These are phyloP conservation scores for Lymantria monacha DNA, from an alignment of 2,888 invertebrate species.

Conservation along the genomic window DNA sequence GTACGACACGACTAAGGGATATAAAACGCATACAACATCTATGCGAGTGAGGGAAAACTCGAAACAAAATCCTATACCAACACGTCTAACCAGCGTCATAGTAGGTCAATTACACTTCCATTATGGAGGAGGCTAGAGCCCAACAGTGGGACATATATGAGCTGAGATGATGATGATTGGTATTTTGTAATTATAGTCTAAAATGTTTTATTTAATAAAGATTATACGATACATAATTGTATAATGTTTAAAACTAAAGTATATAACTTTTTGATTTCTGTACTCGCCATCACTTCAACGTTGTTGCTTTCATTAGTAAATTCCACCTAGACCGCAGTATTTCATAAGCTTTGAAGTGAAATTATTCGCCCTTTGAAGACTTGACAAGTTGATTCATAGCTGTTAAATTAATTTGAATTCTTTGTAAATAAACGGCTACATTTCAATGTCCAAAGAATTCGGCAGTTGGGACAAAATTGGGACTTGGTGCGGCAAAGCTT, in stretches of 20 bases:
- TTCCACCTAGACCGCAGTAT: constrained; percentile 28
- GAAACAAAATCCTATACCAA: too few relatives aligned
- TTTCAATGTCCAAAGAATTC: constrained; percentile 13
- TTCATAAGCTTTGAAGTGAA: constrained; percentile 25
- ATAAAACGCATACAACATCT: too few relatives aligned
- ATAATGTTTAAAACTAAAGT: not conserved
- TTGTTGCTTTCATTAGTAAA: constrained; percentile 27
- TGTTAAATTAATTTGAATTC: constrained; percentile 24
- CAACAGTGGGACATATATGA: too few relatives aligned
- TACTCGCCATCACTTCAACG: constrained; percentile 2
- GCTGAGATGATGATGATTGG: too few relatives aligned
- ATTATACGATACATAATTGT: not conserved
- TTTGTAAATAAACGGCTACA: constrained; percentile 15
- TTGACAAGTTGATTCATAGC: constrained; percentile 29
- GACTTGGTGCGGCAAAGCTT: constrained; percentile 9
- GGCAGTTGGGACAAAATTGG: constrained; percentile 9
- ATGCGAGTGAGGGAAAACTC: too few relatives aligned
- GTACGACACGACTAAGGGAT: too few relatives aligned
- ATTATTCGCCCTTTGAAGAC: constrained; percentile 33
- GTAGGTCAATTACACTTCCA: too few relatives aligned
- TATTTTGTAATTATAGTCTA: too few relatives aligned
- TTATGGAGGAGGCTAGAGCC: too few relatives aligned
- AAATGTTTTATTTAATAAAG: too few relatives aligned
- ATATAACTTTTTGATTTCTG: not conserved
- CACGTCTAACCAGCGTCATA: too few relatives aligned